Evolutionary conservation across 2,888 invertebrate species (phyloP).

Genomic region (Pyrocoelia pectoralis): DNA sequence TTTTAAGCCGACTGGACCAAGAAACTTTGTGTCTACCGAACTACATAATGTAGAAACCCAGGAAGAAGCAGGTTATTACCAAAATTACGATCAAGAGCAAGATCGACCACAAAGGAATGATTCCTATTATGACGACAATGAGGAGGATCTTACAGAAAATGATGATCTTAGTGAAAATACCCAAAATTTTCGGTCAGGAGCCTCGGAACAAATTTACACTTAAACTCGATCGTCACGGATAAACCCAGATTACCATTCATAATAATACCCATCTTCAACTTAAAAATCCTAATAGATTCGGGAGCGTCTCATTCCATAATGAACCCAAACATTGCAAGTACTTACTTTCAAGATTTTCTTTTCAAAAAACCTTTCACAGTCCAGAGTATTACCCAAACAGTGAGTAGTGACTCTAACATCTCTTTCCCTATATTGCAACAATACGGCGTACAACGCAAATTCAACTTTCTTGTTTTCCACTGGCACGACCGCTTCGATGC

Average conservation of each 20-base stretch:
- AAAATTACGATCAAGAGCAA: too few relatives aligned
- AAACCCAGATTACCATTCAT: too few relatives aligned
- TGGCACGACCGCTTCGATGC: conserved; percentile 3
- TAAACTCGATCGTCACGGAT: too few relatives aligned
- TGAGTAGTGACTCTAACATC: background rate
- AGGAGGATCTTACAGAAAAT: too few relatives aligned
- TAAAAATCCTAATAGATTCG: too few relatives aligned
- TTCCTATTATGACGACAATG: too few relatives aligned
- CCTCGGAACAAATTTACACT: too few relatives aligned
- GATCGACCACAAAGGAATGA: too few relatives aligned
- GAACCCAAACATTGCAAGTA: background rate
- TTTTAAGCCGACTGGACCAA: background rate
- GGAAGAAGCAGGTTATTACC: too few relatives aligned
- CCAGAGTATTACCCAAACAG: background rate
- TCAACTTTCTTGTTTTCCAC: background rate
- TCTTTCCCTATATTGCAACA: background rate
- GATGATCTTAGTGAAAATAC: too few relatives aligned
- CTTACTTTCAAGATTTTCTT: background rate
- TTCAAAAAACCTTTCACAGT: background rate
- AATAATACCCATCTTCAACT: too few relatives aligned
- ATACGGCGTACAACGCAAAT: background rate
- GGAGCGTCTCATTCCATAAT: background rate
- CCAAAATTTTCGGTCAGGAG: too few relatives aligned
- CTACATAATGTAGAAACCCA: background rate
- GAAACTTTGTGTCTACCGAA: background rate